phyloP scores from a whole-genome alignment of 1,140 invertebrate genomes.

The Rhagoletis zephyria region DNA sequence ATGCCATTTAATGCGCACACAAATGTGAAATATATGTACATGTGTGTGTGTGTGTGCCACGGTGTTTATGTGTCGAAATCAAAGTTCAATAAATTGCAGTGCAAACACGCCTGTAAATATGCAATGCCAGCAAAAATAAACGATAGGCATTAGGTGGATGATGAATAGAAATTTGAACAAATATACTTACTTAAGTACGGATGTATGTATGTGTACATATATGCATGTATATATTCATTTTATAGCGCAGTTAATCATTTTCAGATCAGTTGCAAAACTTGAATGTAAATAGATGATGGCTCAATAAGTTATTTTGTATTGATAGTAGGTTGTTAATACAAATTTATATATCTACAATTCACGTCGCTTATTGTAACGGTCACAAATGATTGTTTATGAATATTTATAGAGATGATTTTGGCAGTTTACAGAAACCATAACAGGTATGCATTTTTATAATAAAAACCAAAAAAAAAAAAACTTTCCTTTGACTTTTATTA shows the following conservation, averaged over 20 bases:
- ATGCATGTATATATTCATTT: no score
- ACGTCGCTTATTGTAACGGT: no score
- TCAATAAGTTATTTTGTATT: background rate
- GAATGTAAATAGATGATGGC: background rate
- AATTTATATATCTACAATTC: no score
- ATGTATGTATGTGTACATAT: background rate
- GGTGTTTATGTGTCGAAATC: background rate
- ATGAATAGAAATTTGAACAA: background rate
- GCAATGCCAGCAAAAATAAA: conserved; percentile 31
- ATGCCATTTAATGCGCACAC: background rate
- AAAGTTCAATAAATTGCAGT: background rate
- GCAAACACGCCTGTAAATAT: conserved; percentile 29
- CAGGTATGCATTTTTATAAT: no score
- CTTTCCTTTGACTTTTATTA: no score
- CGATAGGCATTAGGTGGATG: background rate
- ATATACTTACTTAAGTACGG: background rate
- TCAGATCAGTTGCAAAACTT: no score
- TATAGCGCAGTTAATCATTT: no score
- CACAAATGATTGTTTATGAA: no score
- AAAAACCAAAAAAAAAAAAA: no score
- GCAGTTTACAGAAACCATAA: no score
- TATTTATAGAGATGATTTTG: no score
- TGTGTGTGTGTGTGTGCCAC: background rate
- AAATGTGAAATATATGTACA: background rate
- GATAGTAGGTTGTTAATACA: no score